Percentiles rank a stretch among this genome's conserved stretches.
phyloP scores from a whole-genome alignment of 2,797 vertebrate genomes.

The Vireo griseus region DNA sequence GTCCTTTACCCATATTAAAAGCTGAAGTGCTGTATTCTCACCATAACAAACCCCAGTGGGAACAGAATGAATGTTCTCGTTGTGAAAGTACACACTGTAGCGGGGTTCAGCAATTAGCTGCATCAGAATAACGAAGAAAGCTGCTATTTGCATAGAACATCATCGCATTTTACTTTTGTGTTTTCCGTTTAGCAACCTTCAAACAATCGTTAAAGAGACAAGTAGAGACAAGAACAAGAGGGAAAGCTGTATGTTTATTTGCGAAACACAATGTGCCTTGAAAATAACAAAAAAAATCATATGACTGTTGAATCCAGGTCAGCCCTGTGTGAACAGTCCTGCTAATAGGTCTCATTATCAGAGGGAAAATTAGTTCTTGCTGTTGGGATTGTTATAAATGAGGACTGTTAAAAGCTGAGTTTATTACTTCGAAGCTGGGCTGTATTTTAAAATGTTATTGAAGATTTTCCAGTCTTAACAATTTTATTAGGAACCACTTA shows the following conservation, averaged over 20 bases:
- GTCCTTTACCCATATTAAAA: not conserved
- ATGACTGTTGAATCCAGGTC: slow-evolving; percentile 42
- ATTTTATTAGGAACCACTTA: slow-evolving; percentile 50
- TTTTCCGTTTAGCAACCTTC: not conserved
- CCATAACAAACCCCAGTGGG: slow-evolving; percentile 1
- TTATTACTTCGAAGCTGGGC: slow-evolving; percentile 26
- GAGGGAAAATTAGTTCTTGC: slow-evolving; percentile 44
- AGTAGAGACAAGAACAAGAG: slow-evolving; percentile 25
- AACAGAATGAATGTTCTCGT: not conserved
- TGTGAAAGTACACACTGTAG: slow-evolving; percentile 12
- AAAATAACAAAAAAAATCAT: not conserved
- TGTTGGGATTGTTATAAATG: slow-evolving; percentile 43
- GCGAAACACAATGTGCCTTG: not conserved
- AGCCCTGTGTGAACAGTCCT: slow-evolving; percentile 34
- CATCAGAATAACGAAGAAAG: slow-evolving; percentile 46
- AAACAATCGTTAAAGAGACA: not conserved
- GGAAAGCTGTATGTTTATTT: slow-evolving; percentile 7
- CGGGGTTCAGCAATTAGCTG: slow-evolving; percentile 32
- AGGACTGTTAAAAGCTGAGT: slow-evolving; percentile 16
- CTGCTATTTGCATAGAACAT: slow-evolving; percentile 55
- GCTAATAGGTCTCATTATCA: slow-evolving; percentile 45
- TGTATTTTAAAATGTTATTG: slow-evolving; percentile 18
- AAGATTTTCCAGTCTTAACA: slow-evolving; percentile 58
- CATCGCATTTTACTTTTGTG: not conserved
- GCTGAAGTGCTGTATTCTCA: not conserved